A percentile compares a stretch with the other conserved stretches of the same genome.
Evolutionary conservation across 2,113 vertebrate species (phyloP).

Genomic region (Chionomys nivalis): DNA sequence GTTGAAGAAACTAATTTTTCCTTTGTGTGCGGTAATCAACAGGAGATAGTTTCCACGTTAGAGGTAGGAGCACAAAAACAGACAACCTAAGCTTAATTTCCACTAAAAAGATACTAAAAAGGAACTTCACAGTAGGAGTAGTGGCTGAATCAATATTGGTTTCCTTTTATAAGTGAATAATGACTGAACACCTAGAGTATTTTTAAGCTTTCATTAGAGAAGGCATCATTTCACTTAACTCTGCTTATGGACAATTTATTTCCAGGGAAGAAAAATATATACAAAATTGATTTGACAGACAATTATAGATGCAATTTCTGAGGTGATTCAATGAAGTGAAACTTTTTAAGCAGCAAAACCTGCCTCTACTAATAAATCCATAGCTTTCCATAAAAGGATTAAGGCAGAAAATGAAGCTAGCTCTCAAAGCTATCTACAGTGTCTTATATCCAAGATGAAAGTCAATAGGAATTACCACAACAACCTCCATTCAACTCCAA

Average conservation of each 20-base stretch:
- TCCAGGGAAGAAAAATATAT: slow-evolving; percentile 40
- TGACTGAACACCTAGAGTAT: slow-evolving; percentile 12
- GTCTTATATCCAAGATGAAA: neutral
- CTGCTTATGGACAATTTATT: slow-evolving; percentile 30
- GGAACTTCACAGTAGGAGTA: slow-evolving; percentile 26
- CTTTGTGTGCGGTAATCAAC: neutral
- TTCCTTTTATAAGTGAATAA: slow-evolving; percentile 41
- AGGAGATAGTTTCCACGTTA: neutral
- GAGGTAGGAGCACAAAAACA: neutral
- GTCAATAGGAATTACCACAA: neutral
- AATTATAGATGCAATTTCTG: slow-evolving; percentile 27
- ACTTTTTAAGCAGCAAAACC: neutral
- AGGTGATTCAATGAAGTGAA: slow-evolving; percentile 35
- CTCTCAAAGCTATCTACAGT: slow-evolving; percentile 11
- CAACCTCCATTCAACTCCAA: neutral
- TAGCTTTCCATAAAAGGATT: slow-evolving; percentile 12
- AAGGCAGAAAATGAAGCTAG: neutral
- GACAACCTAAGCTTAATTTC: neutral
- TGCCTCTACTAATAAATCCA: slow-evolving; percentile 37
- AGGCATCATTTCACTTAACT: slow-evolving; percentile 35
- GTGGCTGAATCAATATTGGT: slow-evolving; percentile 8
- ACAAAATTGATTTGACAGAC: slow-evolving; percentile 42
- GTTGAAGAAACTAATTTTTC: neutral
- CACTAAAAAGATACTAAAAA: slow-evolving; percentile 28
- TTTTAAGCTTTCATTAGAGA: slow-evolving; percentile 34